These are phyloP conservation scores for Ooceraea biroi DNA, from an alignment of 1,140 invertebrate genomes.

Conservation along the genomic window DNA sequence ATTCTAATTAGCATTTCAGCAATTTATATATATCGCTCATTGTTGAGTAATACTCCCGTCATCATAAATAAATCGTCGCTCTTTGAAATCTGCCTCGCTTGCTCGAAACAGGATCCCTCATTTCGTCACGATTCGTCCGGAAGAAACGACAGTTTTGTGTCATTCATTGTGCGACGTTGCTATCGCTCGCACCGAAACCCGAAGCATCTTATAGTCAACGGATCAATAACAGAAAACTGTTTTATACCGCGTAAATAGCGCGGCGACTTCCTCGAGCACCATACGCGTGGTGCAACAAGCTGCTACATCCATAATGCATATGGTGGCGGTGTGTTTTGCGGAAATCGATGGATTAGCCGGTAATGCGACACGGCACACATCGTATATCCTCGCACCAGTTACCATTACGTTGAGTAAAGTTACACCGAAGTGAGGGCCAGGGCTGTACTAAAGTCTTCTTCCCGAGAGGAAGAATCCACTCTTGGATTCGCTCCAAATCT, in stretches of 20 bases:
- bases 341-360: slow-evolving; percentile 36
- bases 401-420: background rate
- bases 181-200: background rate
- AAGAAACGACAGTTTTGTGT: background rate
- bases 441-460: background rate
- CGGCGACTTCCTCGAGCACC: background rate
- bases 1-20: too few species aligned
- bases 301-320: slow-evolving; percentile 44
- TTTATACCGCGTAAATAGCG: background rate
- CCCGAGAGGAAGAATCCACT: background rate
- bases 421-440: background rate
- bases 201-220: background rate
- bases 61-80: too few species aligned
- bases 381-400: background rate
- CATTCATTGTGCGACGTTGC: background rate
- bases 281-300: slow-evolving; percentile 21
- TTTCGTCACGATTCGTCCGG: background rate
- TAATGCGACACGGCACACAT: background rate
- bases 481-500: background rate
- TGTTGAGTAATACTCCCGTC: too few species aligned
- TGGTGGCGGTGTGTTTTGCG: slow-evolving; percentile 20
- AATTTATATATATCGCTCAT: too few species aligned
- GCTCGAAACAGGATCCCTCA: too few species aligned
- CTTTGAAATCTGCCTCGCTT: too few species aligned
- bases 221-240: slow-evolving; percentile 25